Evolutionary conservation across 1,140 invertebrate species (phyloP).

Genomic region (Caenorhabditis inopinata): DNA sequence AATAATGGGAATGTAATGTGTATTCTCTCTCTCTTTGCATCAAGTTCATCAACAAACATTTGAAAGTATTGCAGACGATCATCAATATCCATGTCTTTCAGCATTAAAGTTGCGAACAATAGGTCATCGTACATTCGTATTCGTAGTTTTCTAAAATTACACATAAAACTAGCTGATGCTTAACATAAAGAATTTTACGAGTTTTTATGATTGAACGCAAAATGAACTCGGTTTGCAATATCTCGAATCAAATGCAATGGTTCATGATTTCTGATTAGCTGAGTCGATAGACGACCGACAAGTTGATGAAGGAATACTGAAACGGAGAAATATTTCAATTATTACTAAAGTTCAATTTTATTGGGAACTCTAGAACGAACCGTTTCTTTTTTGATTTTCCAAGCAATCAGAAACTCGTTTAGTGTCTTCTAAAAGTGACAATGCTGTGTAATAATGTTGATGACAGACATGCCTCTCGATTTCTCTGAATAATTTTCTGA

Average conservation of each 20-base stretch:
- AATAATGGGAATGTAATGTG: neutral
- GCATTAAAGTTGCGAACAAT: neutral
- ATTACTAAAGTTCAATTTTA: too few relatives aligned
- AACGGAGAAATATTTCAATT: too few relatives aligned
- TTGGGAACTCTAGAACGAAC: neutral
- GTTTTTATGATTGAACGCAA: neutral
- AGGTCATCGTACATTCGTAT: constrained; percentile 17
- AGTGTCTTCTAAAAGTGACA: neutral
- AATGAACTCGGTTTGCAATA: constrained; percentile 8
- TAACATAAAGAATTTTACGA: neutral
- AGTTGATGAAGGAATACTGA: constrained; percentile 6
- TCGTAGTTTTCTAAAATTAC: neutral
- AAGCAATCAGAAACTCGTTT: constrained; percentile 5
- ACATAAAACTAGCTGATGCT: too few relatives aligned
- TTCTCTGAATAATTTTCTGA: constrained; percentile 4
- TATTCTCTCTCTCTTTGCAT: neutral
- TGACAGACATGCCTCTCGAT: constrained; percentile 1
- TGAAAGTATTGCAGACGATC: neutral
- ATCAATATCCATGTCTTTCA: constrained; percentile 15
- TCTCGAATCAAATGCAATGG: neutral
- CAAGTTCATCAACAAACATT: neutral
- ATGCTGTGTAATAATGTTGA: neutral
- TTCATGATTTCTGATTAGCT: neutral
- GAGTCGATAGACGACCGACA: neutral
- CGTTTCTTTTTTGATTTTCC: neutral